Conservation (phyloP, 2,888 invertebrate genomes). For the Anticlea derivata region DNA sequence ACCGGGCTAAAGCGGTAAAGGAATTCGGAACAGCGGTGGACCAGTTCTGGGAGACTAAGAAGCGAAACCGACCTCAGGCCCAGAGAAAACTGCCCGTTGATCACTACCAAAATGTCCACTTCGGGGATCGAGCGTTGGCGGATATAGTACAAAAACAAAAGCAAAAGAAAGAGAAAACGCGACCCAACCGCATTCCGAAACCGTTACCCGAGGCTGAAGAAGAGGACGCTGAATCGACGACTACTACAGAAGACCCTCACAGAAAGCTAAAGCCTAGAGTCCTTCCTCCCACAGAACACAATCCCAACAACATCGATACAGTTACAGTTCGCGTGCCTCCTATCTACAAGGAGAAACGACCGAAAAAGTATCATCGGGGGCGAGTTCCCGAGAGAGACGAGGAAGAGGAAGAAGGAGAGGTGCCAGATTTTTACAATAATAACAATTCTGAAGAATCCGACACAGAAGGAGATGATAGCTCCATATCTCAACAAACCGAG, state of each 20-base stretch:
- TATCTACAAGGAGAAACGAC: slow-evolving; percentile 72
- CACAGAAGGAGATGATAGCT: slow-evolving; percentile 58
- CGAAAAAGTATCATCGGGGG: slow-evolving; percentile 70
- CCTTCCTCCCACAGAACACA: slow-evolving; percentile 76
- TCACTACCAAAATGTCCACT: slow-evolving; percentile 72
- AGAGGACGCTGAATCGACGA: slow-evolving; percentile 67
- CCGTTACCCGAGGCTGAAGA: slow-evolving; percentile 51
- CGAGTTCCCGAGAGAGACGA: slow-evolving; percentile 53
- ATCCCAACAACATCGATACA: slow-evolving; percentile 77
- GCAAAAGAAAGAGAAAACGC: slow-evolving; percentile 51
- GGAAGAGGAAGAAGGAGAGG: slow-evolving; percentile 34
- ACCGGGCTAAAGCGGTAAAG: slow-evolving; percentile 59
- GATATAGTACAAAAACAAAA: slow-evolving; percentile 52
- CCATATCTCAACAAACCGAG: slow-evolving; percentile 51
- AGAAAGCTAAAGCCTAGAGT: slow-evolving; percentile 67
- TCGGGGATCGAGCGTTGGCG: slow-evolving; percentile 65
- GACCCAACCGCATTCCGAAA: slow-evolving; percentile 50
- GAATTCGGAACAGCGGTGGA: slow-evolving; percentile 70
- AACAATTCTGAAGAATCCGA: slow-evolving; percentile 41
- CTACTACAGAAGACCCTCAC: slow-evolving; percentile 74
- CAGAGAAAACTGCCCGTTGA: slow-evolving; percentile 49
- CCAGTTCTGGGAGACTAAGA: slow-evolving; percentile 71
- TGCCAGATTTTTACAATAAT: slow-evolving; percentile 31
- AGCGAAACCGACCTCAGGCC: slow-evolving; percentile 40
- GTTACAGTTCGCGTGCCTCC: slow-evolving; percentile 79